Base-by-base conservation (phyloP, 2,113 vertebrate genomes). In the Arenaria interpres region DNA sequence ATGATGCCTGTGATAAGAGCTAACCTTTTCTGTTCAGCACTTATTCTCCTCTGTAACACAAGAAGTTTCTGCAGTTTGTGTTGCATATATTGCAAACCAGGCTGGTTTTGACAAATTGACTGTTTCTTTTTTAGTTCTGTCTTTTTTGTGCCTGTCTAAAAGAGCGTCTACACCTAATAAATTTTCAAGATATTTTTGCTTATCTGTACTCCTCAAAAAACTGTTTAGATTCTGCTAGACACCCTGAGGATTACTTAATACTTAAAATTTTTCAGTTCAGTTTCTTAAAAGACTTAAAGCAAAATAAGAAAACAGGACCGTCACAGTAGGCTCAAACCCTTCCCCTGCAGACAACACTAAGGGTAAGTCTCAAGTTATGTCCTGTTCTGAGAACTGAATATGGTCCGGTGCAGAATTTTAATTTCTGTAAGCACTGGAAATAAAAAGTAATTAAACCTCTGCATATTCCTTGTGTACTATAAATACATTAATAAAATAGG, bases 11-110 rank as follows among this genome's bases (percentile, higher is more conserved):
- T 89, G 95, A 78, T 91, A 95, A 84, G 82, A 93, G 19, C 28
- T 78, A 94, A 88, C 74, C 82, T 96, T 91, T 97, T 79, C 85
- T 89, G 48, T 88, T 94, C 67, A 86, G 64, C 88, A 72, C 48
- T 92, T 81, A 75, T 11, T 67, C 69, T 92, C 30, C 53, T 67
- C 73, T 67, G 68, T 71, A 94, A 90, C 64, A 86, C 89, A 88
- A 94, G 71, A 96, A 95, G 73, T 90, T 96, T 80, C 89, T 93
- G 68, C 43, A 72, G 68, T 78, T 85, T 88, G 56, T 67, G 68
- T 78, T 93, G 93, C 90, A 90, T 94, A 72, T 93, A 95, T 97
- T 96, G 96, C 96, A 94, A 95, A 96, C 82, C 74, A 96, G 89
- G 75, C 51, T 95, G 82, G 48, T 95, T 96, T 96, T 95, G 92